phyloP scores from a whole-genome alignment of 2,797 vertebrate genomes.

The Lepus townsendii region DNA sequence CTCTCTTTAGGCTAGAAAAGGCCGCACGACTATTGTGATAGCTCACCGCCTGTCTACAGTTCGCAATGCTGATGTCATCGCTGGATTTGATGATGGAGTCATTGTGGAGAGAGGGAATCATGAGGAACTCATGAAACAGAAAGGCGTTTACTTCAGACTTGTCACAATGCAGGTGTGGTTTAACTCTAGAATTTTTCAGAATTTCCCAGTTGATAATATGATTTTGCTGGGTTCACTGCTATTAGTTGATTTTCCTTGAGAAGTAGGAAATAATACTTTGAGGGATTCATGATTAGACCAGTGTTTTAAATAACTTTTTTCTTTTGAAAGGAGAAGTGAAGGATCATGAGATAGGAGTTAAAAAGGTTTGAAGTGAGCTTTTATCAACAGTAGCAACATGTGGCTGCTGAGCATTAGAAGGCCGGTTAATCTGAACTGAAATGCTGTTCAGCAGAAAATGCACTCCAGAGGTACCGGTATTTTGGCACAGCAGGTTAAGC shows the following conservation, averaged over 20 bases:
- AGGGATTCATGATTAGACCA: neutral
- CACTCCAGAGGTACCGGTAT: neutral
- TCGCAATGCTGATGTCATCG: constrained; percentile 95
- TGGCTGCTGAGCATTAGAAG: neutral
- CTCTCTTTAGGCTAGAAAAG: constrained; percentile 90
- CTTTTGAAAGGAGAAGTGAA: constrained; percentile 19
- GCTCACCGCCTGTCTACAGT: constrained; percentile 98
- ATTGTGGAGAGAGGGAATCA: constrained; percentile 94
- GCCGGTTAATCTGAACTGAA: constrained; percentile 27
- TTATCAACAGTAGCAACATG: neutral
- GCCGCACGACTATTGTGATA: constrained; percentile 95
- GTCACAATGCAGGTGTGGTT: constrained; percentile 95
- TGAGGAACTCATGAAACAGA: constrained; percentile 91
- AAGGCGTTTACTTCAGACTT: constrained; percentile 95
- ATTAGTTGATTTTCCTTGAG: constrained; percentile 39
- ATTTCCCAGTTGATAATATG: neutral
- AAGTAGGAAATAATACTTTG: neutral
- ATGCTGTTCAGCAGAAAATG: neutral
- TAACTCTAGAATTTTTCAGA: constrained; percentile 1
- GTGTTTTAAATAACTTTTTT: constrained; percentile 22
- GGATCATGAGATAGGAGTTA: neutral
- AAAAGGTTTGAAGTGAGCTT: neutral
- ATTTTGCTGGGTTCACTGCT: neutral
- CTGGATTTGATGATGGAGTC: constrained; percentile 92
- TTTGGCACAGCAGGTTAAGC: no score